phyloP scores from a whole-genome alignment of 2,888 invertebrate species.

The Linhomoeus sp. region DNA sequence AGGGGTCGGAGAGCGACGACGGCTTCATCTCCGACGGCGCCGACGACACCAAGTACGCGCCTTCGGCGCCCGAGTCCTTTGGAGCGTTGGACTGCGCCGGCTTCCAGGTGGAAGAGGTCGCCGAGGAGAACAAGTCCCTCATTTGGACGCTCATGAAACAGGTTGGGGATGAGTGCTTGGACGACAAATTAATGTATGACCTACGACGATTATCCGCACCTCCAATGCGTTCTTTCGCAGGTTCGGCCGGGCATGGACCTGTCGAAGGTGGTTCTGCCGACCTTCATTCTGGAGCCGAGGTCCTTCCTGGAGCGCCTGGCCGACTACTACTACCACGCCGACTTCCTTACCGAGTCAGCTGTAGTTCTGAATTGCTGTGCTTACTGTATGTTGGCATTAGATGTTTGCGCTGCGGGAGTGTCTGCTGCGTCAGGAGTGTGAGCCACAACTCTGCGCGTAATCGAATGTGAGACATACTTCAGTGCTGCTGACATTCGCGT shows the following conservation, averaged over 20 bases:
- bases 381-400: too few species aligned
- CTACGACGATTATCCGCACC: too few species aligned
- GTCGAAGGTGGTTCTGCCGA: constrained; percentile 73
- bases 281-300: constrained; percentile 76
- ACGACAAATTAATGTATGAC: too few species aligned
- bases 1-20: constrained; percentile 40
- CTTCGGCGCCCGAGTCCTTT: constrained; percentile 7
- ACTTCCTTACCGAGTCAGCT: constrained; percentile 56
- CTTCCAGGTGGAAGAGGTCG: constrained; percentile 63
- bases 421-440: too few species aligned
- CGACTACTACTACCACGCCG: constrained; percentile 82
- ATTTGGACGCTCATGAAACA: constrained; percentile 86
- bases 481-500: too few species aligned
- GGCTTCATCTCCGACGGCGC: constrained; percentile 14
- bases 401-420: too few species aligned
- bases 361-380: too few species aligned
- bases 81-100: constrained; percentile 27
- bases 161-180: constrained; percentile 30
- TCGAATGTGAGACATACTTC: too few species aligned
- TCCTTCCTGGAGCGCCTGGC: constrained; percentile 79
- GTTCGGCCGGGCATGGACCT: constrained; percentile 88
- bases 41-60: constrained; percentile 12
- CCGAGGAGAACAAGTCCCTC: constrained; percentile 78
- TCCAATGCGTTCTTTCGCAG: constrained; percentile 13
- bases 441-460: too few species aligned